Evolutionary conservation across 1,140 invertebrate species (phyloP), one percentile per base, ranked within the genome.

Genomic region (Pinna nobilis): DNA sequence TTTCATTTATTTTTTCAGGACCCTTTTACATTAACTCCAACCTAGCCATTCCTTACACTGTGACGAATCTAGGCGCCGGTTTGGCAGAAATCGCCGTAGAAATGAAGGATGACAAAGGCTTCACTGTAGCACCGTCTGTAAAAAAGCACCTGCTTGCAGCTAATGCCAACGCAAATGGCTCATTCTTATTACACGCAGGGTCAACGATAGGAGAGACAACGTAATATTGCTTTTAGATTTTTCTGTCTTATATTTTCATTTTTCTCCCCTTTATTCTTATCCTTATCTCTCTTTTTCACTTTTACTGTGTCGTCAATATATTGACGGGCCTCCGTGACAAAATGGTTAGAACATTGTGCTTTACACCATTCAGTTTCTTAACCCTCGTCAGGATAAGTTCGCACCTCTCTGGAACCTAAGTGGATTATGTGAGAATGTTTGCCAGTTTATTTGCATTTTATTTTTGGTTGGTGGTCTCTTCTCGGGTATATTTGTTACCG

Each of bases 51-150:
- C 61, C 50, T 2, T 73, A 37, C 53, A 65, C 41, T 57, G 53
- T 73, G 15, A 73, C 61, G 20, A 73, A 73, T n/a, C 20, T 51
- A 1, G 70, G 70, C 4, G 63, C 37, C 20, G 63, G 70, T n/a
- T 30, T 30, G 6, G 23, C 51, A 3, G 60, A 50, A 23, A 37
- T 73, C n/a, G 20, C 30, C 32, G 33, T 65, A 0, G 50, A 37
- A 4, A 66, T 73, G 1, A 57, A 47, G 11, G 70, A 73, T 25
- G 63, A 65, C 41, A 61, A 73, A 39, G 39, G 41, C 23, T 65
- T 73, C 5, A 51, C 60, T 23, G 37, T 66, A 13, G 47, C 39
- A 23, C 70, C 70, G 1, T 50, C 55, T 13, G 49, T 55, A 13
- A 53, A 53, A 41, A 49, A 51, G 0, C 49, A 65, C 6, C 23